Conservation (phyloP, 2,113 vertebrate genomes). For the Smithornis capensis region DNA sequence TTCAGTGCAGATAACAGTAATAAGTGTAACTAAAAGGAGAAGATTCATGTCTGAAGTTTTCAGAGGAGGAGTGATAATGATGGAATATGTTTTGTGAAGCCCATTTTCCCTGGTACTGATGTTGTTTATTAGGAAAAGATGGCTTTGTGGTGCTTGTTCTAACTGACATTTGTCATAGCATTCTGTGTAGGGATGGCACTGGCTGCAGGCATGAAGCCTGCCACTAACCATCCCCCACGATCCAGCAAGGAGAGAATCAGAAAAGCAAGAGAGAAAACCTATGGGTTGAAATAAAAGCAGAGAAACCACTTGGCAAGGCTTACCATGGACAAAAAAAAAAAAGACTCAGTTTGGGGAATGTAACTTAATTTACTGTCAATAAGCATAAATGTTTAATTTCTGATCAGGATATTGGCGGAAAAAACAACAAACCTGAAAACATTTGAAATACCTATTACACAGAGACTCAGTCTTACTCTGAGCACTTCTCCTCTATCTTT, state of each 20-base stretch:
- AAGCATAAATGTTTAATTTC: background rate
- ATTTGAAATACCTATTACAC: background rate
- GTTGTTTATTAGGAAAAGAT: background rate
- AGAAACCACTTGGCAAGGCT: background rate
- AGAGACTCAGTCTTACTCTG: background rate
- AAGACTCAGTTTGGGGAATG: background rate
- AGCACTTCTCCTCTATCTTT: background rate
- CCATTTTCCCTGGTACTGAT: background rate
- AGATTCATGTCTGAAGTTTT: background rate
- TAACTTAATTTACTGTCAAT: background rate
- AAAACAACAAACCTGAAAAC: fast-evolving
- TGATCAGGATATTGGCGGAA: fast-evolving
- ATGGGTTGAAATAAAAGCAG: background rate
- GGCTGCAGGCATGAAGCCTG: background rate
- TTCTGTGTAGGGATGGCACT: background rate
- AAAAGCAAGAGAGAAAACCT: background rate
- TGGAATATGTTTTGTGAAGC: background rate
- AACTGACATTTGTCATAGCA: background rate
- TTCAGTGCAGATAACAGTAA: background rate
- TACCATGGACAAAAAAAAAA: background rate
- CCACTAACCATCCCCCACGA: fast-evolving
- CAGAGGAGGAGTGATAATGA: background rate
- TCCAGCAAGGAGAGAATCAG: background rate
- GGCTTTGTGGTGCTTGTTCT: background rate
- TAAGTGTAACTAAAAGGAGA: background rate